Evolutionary conservation across 2,888 invertebrate species (phyloP), one percentile per base, ranked within the genome.

Genomic region (Caenorhabditis sinica): DNA sequence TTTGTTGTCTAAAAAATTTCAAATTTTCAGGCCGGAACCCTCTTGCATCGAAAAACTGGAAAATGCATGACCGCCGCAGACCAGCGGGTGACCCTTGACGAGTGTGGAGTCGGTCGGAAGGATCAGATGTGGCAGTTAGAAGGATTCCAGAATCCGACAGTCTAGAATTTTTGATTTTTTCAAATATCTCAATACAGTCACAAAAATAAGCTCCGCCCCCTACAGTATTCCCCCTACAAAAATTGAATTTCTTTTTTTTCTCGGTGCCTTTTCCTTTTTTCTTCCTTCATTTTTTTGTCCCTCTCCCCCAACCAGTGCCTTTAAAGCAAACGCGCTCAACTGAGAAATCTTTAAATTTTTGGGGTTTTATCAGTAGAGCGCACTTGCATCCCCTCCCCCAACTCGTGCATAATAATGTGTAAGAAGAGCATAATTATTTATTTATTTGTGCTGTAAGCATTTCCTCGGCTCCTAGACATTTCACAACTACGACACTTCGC

Each of bases 71-170:
- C 81, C 13, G 72, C 74, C 33, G 68, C 66, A 4, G 82, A 72
- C 40, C 43, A 61, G n/a, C 73, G 69, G 60, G 82, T 82, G 53
- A 74, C 74, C n/a, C 65, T 85, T 0, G 77, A 81, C 45, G 73
- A 72, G 45, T 85, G 85, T 65, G 77, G 61, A 17, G 61, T 40
- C n/a, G 73, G 68, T 9, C 13, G 74, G 20, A 68, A 82, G 36
- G 82, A 75, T 43, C 85, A 85, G 58, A 74, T 71, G 36, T 85
- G 85, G 85, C 77, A 80, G 33, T 56, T 85, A 30, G 85, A 85
- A 74, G 85, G 85, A 66, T 82, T 43, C 51, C 74, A 81, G 30
- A 69, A 9, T 43, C n/a, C 51, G 8, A 23, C n/a, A 5, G 13
- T 13, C 17, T 15, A n/a, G n/a, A n/a, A n/a, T n/a, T 53, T n/a